phyloP scores from a whole-genome alignment of 2,797 vertebrate genomes.

The Bovichtus variegatus region DNA sequence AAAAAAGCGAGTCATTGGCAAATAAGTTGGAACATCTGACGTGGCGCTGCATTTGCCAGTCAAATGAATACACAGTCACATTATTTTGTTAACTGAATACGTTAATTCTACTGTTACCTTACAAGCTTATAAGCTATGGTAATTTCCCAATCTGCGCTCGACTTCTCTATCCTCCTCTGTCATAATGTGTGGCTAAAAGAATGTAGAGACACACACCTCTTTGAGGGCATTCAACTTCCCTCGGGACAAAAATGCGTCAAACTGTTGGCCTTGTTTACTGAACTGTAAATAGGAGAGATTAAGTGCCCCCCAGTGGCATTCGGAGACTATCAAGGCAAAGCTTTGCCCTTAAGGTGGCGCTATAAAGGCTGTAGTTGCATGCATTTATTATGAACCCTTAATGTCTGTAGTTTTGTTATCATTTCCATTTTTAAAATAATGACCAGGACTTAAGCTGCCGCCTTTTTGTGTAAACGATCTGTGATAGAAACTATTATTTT shows the following conservation, averaged over 20 bases:
- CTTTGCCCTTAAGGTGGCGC: not conserved
- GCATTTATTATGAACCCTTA: slow-evolving; percentile 38
- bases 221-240: not conserved
- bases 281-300: slow-evolving; percentile 13
- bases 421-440: slow-evolving; percentile 31
- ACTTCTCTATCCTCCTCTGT: not conserved
- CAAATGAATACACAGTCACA: not conserved
- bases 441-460: slow-evolving; percentile 34
- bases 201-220: not conserved
- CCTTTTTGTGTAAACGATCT: slow-evolving; percentile 54
- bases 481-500: slow-evolving; percentile 73
- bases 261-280: not conserved
- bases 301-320: slow-evolving; percentile 14
- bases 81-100: not conserved
- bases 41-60: not conserved
- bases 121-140: too few relatives aligned
- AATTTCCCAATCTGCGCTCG: not conserved
- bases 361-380: slow-evolving; percentile 33
- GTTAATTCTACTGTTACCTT: not conserved
- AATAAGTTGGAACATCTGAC: not conserved
- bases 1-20: too few relatives aligned
- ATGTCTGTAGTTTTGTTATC: slow-evolving; percentile 45
- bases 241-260: not conserved
- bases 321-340: not conserved
- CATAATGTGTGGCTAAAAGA: not conserved